Conservation (phyloP, 1,140 invertebrate genomes). For the Lordiphosa stackelbergi region DNA sequence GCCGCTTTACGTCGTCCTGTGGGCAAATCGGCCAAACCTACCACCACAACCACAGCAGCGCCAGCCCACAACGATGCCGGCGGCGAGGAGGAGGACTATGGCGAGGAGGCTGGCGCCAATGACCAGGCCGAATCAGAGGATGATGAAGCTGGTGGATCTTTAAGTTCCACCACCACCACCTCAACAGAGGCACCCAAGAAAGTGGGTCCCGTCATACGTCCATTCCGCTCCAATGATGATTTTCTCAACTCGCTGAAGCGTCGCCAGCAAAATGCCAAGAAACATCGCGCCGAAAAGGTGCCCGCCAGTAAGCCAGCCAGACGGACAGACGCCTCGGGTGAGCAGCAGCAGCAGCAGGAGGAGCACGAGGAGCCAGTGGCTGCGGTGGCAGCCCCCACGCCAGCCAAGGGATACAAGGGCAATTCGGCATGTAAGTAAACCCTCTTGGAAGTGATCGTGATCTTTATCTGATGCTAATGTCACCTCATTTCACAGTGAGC, state of each 20-base stretch:
- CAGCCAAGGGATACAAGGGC: slow-evolving; percentile 63
- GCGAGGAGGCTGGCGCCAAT: slow-evolving; percentile 69
- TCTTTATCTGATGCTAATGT: background rate
- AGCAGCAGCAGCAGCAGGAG: slow-evolving; percentile 55
- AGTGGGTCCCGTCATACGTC: slow-evolving; percentile 81
- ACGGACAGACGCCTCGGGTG: slow-evolving; percentile 37
- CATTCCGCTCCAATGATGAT: slow-evolving; percentile 85
- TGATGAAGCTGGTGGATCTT: slow-evolving; percentile 65
- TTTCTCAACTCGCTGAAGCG: slow-evolving; percentile 84
- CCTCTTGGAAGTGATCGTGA: background rate
- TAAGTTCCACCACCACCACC: slow-evolving; percentile 80
- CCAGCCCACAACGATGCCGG: slow-evolving; percentile 37
- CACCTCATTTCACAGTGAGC: slow-evolving; percentile 33
- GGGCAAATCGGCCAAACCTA: slow-evolving; percentile 59
- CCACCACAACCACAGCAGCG: slow-evolving; percentile 66
- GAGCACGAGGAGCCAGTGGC: slow-evolving; percentile 56
- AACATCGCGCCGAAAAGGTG: slow-evolving; percentile 76
- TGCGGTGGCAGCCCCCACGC: slow-evolving; percentile 41
- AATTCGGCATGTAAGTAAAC: slow-evolving; percentile 65
- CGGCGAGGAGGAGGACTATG: slow-evolving; percentile 76
- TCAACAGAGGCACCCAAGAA: slow-evolving; percentile 83
- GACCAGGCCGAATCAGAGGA: slow-evolving; percentile 77
- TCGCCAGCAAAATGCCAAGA: slow-evolving; percentile 78
- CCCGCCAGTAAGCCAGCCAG: slow-evolving; percentile 65
- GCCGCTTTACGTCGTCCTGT: slow-evolving; percentile 64